Conservation (phyloP, 2,888 invertebrate species). For the Schizotus pectinicornis region DNA sequence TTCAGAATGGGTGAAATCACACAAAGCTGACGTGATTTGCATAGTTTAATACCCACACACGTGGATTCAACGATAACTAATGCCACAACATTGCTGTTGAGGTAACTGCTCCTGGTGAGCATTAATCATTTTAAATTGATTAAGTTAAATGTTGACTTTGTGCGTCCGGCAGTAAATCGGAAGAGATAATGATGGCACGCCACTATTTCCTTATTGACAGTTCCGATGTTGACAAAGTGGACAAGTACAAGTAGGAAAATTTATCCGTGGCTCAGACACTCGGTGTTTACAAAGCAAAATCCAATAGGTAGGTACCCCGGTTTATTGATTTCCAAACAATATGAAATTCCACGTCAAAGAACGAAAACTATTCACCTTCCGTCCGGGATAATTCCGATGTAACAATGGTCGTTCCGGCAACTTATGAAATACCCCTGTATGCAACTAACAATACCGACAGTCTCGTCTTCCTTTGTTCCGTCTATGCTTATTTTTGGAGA, state of each 20-base stretch:
- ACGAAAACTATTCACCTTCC: too few relatives aligned
- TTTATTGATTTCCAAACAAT: neutral
- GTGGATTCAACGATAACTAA: constrained; percentile 5
- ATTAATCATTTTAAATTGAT: constrained; percentile 19
- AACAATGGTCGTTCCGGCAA: too few relatives aligned
- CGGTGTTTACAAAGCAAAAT: neutral
- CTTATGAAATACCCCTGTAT: neutral
- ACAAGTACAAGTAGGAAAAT: constrained; percentile 1
- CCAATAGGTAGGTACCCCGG: neutral
- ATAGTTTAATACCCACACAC: neutral
- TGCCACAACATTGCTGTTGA: constrained; percentile 7
- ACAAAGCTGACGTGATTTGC: too few relatives aligned
- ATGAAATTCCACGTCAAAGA: too few relatives aligned
- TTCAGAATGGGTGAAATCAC: too few relatives aligned
- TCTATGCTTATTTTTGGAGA: neutral
- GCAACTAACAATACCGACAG: constrained; percentile 8
- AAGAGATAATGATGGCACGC: constrained; percentile 8
- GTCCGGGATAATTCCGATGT: too few relatives aligned
- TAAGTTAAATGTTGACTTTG: constrained; percentile 4
- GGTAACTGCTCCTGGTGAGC: neutral
- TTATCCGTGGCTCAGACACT: neutral
- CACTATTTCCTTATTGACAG: neutral
- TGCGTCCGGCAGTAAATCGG: neutral
- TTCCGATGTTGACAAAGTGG: constrained; percentile 3
- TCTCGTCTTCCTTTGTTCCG: too few relatives aligned